Evolutionary conservation across 2,113 vertebrate species (phyloP).

Genomic region (Rhineura floridana): DNA sequence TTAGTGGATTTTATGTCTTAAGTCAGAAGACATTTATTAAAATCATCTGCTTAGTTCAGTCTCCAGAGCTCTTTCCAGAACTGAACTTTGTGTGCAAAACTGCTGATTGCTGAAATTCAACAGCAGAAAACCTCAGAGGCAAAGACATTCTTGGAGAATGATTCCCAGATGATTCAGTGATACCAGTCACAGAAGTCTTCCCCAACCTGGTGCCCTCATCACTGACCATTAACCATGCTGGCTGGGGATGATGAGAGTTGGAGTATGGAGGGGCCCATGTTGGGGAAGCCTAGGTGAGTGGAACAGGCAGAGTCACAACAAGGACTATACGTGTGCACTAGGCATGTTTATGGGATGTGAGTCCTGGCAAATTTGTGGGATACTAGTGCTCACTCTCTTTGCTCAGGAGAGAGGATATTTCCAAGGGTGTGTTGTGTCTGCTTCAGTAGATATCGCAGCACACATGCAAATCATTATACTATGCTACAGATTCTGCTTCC

Average conservation of each 20-base stretch:
- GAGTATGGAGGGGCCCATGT: too few species aligned
- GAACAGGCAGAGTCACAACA: background rate
- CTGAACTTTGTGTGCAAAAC: background rate
- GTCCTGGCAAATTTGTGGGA: background rate
- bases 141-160: background rate
- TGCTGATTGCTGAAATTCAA: fast-evolving
- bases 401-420: background rate
- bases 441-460: background rate
- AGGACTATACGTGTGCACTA: background rate
- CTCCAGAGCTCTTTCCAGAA: background rate
- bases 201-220: too few species aligned
- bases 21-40: conserved; percentile 36
- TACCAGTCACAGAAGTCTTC: background rate
- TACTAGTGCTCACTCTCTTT: background rate
- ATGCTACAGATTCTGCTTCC: background rate
- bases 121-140: background rate
- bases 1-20: conserved; percentile 50
- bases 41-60: conserved; percentile 19
- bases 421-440: background rate
- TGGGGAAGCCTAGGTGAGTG: too few species aligned
- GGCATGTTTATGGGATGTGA: background rate
- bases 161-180: background rate
- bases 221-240: too few species aligned
- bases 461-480: background rate
- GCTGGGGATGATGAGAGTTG: too few species aligned